Evolutionary conservation across 2,797 vertebrate genomes (phyloP), one percentile per base, ranked within the genome.

Genomic region (Trematomus bernacchii): DNA sequence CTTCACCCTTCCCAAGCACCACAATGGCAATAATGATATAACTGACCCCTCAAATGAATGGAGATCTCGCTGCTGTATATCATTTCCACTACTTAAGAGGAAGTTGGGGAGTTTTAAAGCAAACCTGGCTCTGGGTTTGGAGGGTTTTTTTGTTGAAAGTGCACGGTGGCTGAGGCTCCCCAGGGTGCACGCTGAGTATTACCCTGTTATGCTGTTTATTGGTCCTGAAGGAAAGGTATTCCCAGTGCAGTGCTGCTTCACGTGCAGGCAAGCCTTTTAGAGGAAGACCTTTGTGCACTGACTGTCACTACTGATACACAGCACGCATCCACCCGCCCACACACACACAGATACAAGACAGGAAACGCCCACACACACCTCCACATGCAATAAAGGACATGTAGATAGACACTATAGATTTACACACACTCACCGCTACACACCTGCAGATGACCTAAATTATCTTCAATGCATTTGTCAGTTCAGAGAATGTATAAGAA

Each of bases 141-240:
- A 6, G 23, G 19, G 27, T 4, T 27, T 27, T 37, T 63, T 65
- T 73, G 50, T 37, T 19, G 5, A 78, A 55, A 62, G 75, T 4
- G 8, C 6, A 14, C 30, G 4, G 66, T 66, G 59, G 71, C 82
- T 3, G 18, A 57, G 14, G 30, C 48, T 85, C 85, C 75, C 82
- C 3, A 5, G 19, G 82, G 91, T 88, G 59, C 18, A 27, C 1
- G 4, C 80, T 21, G 79, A 66, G 86, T 90, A 93, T 87, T 87
- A 92, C 86, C 84, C 84, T 87, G 90, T 91, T 91, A 89, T 91
- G 89, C 85, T 83, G 73, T 84, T 83, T 92, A 92, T 92, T 93
- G 91, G 91, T 91, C 89, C 71, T 57, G 65, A 80, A 65, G 48
- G 74, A 79, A 81, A 89, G 85, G 89, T 84, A 85, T 91, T 91